Percentiles rank a stretch among this genome's conserved stretches.
Evolutionary conservation across 2,797 vertebrate species (phyloP).

Genomic region (Margarornis squamiger): DNA sequence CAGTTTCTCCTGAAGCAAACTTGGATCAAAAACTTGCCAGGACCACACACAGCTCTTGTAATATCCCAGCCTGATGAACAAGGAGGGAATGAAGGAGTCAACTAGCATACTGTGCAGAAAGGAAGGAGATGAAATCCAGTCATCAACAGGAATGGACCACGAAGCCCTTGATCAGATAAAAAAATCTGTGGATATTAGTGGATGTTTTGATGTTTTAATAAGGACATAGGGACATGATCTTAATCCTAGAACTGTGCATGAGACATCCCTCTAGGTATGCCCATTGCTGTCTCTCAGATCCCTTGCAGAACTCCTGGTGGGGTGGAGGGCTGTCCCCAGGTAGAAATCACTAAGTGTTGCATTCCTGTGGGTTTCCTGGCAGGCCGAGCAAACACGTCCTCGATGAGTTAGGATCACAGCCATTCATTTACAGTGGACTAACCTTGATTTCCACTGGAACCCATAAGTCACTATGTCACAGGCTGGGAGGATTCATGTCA

Average conservation of each 20-base stretch:
- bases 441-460: background rate
- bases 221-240: background rate
- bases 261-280: background rate
- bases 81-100: slow-evolving; percentile 5
- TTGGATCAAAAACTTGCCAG: background rate
- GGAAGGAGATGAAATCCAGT: background rate
- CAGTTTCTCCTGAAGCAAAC: slow-evolving; percentile 40
- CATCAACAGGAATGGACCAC: background rate
- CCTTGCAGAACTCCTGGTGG: background rate
- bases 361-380: background rate
- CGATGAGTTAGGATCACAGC: background rate
- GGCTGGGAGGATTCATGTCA: background rate
- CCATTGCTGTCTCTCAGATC: background rate
- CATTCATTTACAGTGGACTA: background rate
- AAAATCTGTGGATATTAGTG: background rate
- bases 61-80: background rate
- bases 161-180: background rate
- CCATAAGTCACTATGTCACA: background rate
- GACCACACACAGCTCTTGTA: slow-evolving; percentile 54
- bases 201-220: background rate
- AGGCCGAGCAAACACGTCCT: background rate
- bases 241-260: background rate
- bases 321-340: background rate
- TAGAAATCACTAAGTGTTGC: background rate
- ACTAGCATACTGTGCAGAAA: background rate